Evolutionary conservation across 2,113 vertebrate genomes (phyloP).

Genomic region (Austrofundulus limnaeus): DNA sequence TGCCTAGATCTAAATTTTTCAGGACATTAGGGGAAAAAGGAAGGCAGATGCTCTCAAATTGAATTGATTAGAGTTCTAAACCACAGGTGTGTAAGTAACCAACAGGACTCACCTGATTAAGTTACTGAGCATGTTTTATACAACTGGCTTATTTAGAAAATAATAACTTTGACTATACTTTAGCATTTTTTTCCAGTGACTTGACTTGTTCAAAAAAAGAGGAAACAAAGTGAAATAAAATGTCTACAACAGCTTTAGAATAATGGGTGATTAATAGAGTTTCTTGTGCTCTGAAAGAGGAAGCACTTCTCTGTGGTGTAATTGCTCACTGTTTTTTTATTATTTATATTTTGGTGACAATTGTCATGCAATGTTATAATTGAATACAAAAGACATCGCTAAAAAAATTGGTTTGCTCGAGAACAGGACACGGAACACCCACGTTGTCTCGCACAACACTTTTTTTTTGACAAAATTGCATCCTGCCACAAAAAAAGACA

Average conservation of each 20-base stretch:
- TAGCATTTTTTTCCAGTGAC: too few species aligned
- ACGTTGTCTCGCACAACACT: slow-evolving; percentile 12
- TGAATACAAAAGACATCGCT: slow-evolving; percentile 28
- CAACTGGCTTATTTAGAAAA: too few species aligned
- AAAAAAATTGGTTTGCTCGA: not conserved
- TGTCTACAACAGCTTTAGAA: not conserved
- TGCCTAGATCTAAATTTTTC: slow-evolving; percentile 1
- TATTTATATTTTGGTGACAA: slow-evolving; percentile 9
- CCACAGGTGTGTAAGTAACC: not conserved
- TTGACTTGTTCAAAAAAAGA: not conserved
- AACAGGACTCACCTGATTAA: not conserved
- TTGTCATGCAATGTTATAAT: slow-evolving; percentile 23
- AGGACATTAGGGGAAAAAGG: not conserved
- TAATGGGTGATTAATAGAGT: not conserved
- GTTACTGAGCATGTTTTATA: not conserved
- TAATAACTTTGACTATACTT: too few species aligned
- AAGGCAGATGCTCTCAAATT: not conserved
- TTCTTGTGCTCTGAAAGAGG: too few species aligned
- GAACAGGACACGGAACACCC: slow-evolving; percentile 2
- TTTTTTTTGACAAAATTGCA: slow-evolving; percentile 23
- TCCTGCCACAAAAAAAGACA: slow-evolving; percentile 17
- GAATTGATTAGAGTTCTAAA: not conserved
- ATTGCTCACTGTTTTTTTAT: not conserved
- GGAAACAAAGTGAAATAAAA: not conserved
- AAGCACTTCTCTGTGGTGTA: not conserved